Evolutionary conservation across 2,888 invertebrate genomes (phyloP).

Genomic region (Cheiracanthium punctorium): DNA sequence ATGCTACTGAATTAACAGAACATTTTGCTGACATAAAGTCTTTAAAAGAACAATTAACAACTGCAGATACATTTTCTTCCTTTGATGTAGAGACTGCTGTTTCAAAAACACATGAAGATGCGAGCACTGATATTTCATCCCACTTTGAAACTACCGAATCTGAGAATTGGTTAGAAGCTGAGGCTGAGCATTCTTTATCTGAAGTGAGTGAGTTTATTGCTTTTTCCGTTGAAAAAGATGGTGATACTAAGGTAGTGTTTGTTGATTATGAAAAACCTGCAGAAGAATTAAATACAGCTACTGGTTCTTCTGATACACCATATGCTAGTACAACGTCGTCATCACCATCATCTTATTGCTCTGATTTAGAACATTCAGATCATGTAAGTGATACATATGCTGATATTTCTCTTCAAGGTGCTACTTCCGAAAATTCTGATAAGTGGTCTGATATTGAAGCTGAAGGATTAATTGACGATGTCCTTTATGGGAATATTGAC

Average conservation of each 20-base stretch:
- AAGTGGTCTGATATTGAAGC: constrained; percentile 48
- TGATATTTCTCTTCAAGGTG: constrained; percentile 62
- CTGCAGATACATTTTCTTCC: constrained; percentile 28
- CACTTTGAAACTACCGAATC: constrained; percentile 39
- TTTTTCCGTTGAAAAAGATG: neutral
- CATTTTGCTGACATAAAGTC: constrained; percentile 60
- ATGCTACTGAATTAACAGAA: constrained; percentile 31
- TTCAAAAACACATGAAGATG: constrained; percentile 36
- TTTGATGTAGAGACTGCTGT: constrained; percentile 34
- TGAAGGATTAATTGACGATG: constrained; percentile 39
- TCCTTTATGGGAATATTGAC: neutral
- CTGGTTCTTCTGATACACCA: neutral
- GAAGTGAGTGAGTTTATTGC: constrained; percentile 52
- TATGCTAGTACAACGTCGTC: constrained; percentile 33
- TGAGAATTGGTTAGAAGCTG: constrained; percentile 57
- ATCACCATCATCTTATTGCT: constrained; percentile 34
- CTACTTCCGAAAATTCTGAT: constrained; percentile 51
- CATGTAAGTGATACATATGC: constrained; percentile 56
- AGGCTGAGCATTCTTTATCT: constrained; percentile 53
- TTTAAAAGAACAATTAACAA: constrained; percentile 33
- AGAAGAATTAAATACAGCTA: constrained; percentile 20
- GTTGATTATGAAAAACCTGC: neutral
- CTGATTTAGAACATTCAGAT: constrained; percentile 50
- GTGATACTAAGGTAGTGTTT: neutral
- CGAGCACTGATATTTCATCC: constrained; percentile 25